Evolutionary conservation across 2,113 vertebrate genomes (phyloP), one percentile per base, ranked within the genome.

Genomic region (Sprattus sprattus): DNA sequence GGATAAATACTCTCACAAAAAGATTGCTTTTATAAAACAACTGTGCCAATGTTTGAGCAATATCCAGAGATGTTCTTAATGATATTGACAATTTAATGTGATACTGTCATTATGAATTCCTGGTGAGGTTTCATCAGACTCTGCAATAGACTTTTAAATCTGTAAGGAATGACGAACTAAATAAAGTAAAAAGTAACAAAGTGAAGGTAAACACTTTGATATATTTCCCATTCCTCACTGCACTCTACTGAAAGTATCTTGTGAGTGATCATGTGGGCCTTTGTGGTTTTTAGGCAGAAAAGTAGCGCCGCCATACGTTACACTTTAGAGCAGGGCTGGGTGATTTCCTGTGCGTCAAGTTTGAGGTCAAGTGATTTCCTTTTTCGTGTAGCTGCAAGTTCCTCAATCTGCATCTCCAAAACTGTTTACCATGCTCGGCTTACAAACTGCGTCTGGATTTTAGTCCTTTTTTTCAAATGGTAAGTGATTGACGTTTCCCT

Each of bases 321-420:
- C 83, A 86, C 15, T 45, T 50, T 32, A 84, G 28, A 86, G 86
- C 89, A 86, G 82, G 84, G 84, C 86, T 82, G 83, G 85, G 88
- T 90, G 84, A 90, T 89, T 91, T 91, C 89, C 90, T 89, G 89
- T 83, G 87, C 82, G 88, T 84, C 81, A 83, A 75, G 85, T 90
- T 90, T 90, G 90, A 90, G 90, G 90, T 91, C 85, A 90, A 88
- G 88, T 85, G 81, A 89, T 90, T 91, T 91, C 88, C 90, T 91
- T 89, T 89, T 89, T 88, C 84, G 85, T 87, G 82, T 87, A 83
- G 89, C 82, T 89, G 80, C 82, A 87, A 87, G 88, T 89, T 89
- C 89, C 87, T 89, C 85, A 88, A 90, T 87, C 85, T 85, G 60
- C 87, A 91, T 83, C 85, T 84, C 86, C 83, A 90, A 75, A 89